These are phyloP conservation scores for Drosophila mayri DNA, from an alignment of 1,140 invertebrate genomes.

Conservation along the genomic window DNA sequence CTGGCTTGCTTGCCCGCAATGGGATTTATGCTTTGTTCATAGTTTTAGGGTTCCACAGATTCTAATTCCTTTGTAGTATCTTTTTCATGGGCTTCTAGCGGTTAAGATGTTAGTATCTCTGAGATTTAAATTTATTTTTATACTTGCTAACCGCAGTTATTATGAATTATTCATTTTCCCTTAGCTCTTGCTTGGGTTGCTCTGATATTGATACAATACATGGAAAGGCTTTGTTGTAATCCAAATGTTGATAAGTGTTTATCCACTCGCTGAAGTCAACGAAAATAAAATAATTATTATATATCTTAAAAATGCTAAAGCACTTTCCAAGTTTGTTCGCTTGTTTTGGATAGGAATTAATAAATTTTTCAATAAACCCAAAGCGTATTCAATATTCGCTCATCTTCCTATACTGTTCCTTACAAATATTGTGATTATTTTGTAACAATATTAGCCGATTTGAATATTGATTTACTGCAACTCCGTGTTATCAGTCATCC, in stretches of 20 bases:
- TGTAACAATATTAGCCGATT: slow-evolving; percentile 55
- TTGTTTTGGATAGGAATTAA: neutral
- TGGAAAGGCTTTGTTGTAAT: neutral
- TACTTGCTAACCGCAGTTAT: slow-evolving; percentile 1
- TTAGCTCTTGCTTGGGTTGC: neutral
- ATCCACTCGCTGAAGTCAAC: neutral
- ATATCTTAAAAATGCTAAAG: neutral
- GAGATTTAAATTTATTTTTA: slow-evolving; percentile 2
- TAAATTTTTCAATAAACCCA: neutral
- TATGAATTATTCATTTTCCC: neutral
- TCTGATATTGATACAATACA: neutral
- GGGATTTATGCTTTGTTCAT: neutral
- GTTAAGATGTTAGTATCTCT: slow-evolving; percentile 2
- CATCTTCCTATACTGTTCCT: neutral
- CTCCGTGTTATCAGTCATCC: slow-evolving; percentile 39
- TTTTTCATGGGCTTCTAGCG: neutral
- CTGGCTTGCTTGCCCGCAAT: neutral
- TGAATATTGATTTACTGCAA: slow-evolving; percentile 69
- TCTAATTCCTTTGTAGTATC: neutral
- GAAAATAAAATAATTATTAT: neutral
- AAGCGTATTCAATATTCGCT: slow-evolving; percentile 4
- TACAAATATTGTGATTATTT: slow-evolving; percentile 15
- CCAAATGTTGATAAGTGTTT: slow-evolving; percentile 1
- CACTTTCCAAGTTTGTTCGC: neutral
- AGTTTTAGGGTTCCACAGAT: too few relatives aligned